Evolutionary conservation across 1,140 invertebrate species (phyloP).

Genomic region (Helicoverpa armigera): DNA sequence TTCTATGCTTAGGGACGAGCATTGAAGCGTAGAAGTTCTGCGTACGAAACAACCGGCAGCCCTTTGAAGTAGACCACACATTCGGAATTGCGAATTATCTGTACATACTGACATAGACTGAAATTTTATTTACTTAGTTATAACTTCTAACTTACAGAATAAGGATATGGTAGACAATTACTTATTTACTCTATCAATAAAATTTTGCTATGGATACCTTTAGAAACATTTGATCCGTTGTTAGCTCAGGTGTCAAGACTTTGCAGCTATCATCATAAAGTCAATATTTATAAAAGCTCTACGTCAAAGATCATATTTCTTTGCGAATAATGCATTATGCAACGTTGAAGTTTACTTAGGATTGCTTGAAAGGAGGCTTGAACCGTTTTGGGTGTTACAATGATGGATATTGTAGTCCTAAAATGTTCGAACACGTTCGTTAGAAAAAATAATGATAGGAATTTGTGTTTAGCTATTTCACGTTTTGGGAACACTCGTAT

Average conservation of each 20-base stretch:
- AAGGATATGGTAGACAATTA: background rate
- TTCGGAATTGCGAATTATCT: conserved; percentile 41
- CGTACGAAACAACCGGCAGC: conserved; percentile 33
- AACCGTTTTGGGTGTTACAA: conserved; percentile 21
- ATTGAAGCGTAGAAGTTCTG: conserved; percentile 44
- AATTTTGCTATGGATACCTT: conserved; percentile 11
- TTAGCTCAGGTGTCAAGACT: conserved; percentile 78
- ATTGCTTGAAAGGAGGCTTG: conserved; percentile 52
- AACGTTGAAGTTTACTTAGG: conserved; percentile 76
- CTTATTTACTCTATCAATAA: conserved; percentile 43
- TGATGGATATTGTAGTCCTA: conserved; percentile 23
- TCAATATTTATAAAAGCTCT: conserved; percentile 72
- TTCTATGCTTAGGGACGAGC: conserved; percentile 35
- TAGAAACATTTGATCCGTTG: conserved; percentile 35
- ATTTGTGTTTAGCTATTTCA: background rate
- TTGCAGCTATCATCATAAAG: conserved; percentile 65
- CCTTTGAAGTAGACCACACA: conserved; percentile 59
- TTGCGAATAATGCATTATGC: conserved; percentile 73
- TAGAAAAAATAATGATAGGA: too few relatives aligned
- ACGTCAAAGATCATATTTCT: conserved; percentile 77
- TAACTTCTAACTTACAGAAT: background rate
- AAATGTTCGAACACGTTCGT: background rate
- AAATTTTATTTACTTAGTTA: background rate
- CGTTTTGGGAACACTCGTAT: too few relatives aligned
- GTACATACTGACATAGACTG: background rate